These are phyloP conservation scores for Deladenus siricidicola DNA, from an alignment of 2,888 invertebrate genomes.

Conservation along the genomic window DNA sequence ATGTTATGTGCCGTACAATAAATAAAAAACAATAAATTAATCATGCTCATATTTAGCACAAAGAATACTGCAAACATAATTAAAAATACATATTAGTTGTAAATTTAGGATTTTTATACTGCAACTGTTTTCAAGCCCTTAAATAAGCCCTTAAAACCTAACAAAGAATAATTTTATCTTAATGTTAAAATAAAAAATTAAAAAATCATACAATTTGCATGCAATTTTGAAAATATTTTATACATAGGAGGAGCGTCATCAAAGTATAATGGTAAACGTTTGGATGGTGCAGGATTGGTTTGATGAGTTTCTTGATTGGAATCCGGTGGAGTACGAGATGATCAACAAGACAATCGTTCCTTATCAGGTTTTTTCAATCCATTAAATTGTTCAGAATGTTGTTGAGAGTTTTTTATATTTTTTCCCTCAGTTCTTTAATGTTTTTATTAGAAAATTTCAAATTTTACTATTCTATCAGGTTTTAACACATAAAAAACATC, in stretches of 20 bases:
- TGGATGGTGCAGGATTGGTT: conserved; percentile 56
- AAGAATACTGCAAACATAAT: too few species aligned
- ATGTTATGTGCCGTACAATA: too few species aligned
- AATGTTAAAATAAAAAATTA: not conserved
- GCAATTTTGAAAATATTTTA: not conserved
- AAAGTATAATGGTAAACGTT: conserved; percentile 48
- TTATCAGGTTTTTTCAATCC: too few species aligned
- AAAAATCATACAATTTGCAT: not conserved
- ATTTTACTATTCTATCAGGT: too few species aligned
- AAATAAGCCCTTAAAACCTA: not conserved
- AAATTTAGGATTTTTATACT: not conserved
- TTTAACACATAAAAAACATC: too few species aligned
- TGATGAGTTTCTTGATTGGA: conserved; percentile 56
- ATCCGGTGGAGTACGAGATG: conserved; percentile 53
- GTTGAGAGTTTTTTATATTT: too few species aligned
- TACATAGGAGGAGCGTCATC: conserved; percentile 45
- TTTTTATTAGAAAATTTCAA: too few species aligned
- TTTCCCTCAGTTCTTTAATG: too few species aligned
- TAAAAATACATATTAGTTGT: too few species aligned
- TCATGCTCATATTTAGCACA: too few species aligned
- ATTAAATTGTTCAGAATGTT: too few species aligned
- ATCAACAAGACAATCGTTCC: conserved; percentile 54
- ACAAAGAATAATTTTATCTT: not conserved
- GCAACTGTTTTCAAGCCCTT: not conserved
- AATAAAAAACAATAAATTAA: too few species aligned